These are phyloP conservation scores for Epinephelus cyanopodus DNA, from an alignment of 2,113 vertebrate species.

Conservation along the genomic window DNA sequence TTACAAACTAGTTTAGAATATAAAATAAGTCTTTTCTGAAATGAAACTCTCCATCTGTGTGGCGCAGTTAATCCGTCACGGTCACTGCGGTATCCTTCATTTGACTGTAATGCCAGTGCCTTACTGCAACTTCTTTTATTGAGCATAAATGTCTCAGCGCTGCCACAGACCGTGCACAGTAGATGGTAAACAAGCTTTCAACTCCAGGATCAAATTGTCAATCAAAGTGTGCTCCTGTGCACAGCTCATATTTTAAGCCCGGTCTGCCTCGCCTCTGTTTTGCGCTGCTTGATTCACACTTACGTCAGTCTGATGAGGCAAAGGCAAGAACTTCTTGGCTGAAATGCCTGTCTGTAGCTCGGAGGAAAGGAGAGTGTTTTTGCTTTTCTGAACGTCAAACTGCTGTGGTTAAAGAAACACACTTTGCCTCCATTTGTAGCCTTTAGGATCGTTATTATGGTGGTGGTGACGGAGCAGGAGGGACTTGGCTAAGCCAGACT, in stretches of 20 bases:
- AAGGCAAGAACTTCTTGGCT: constrained; percentile 48
- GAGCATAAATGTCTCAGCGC: constrained; percentile 69
- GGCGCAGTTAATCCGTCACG: constrained; percentile 46
- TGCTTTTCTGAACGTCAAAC: constrained; percentile 58
- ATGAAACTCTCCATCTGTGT: constrained; percentile 9
- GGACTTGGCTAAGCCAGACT: constrained; percentile 8
- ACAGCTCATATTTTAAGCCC: constrained; percentile 7
- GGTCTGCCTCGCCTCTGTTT: constrained; percentile 39
- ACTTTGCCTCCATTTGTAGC: constrained; percentile 32
- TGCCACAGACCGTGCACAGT: constrained; percentile 54
- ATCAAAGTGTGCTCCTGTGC: constrained; percentile 44
- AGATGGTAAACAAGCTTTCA: constrained; percentile 72
- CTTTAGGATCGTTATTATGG: constrained; percentile 20
- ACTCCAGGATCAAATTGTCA: constrained; percentile 60
- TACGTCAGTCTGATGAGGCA: constrained; percentile 65
- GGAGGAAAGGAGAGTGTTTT: constrained; percentile 38
- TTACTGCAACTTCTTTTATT: constrained; percentile 57
- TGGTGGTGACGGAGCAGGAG: constrained; percentile 32
- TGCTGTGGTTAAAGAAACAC: constrained; percentile 57
- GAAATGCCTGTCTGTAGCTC: constrained; percentile 8
- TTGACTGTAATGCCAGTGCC: constrained; percentile 31
- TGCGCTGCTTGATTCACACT: constrained; percentile 64
- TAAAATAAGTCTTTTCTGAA: constrained; percentile 32
- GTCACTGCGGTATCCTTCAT: constrained; percentile 50
- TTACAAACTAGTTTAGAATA: constrained; percentile 32